Conservation (phyloP, 2,113 vertebrate genomes). For the Phalacrocorax carbo region DNA sequence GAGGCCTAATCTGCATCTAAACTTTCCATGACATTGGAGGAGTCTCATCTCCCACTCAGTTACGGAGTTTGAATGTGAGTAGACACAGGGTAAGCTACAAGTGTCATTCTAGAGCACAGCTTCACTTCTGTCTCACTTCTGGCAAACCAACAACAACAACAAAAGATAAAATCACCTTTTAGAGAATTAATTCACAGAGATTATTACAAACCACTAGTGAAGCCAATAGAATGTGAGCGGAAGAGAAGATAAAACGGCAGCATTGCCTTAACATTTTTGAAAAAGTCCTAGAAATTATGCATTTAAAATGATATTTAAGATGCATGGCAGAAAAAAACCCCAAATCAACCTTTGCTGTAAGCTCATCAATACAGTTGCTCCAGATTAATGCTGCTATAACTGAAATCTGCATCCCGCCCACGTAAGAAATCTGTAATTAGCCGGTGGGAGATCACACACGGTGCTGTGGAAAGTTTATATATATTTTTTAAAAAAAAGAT, state of each 20-base stretch:
- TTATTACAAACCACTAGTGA: not conserved
- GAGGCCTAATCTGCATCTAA: not conserved
- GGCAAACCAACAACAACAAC: not conserved
- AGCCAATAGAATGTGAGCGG: not conserved
- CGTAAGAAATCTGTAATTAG: constrained; percentile 21
- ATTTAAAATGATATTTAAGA: not conserved
- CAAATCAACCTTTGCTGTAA: not conserved
- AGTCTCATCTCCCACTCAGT: not conserved
- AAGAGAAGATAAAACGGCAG: not conserved
- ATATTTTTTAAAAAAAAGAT: not conserved
- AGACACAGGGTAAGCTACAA: not conserved
- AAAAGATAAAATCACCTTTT: not conserved
- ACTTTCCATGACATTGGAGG: not conserved
- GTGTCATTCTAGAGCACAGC: not conserved
- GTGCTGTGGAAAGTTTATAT: constrained; percentile 10
- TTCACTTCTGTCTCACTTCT: not conserved
- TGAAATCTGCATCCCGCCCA: constrained; percentile 35
- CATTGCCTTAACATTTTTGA: not conserved
- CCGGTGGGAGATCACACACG: constrained; percentile 31
- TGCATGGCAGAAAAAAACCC: accelerated
- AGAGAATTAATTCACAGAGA: not conserved
- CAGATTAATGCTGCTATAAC: constrained; percentile 28
- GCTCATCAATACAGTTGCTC: constrained; percentile 3
- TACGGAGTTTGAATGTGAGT: not conserved
- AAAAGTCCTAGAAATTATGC: not conserved